Conservation (phyloP, 1,140 invertebrate genomes). For the Samia ricini region DNA sequence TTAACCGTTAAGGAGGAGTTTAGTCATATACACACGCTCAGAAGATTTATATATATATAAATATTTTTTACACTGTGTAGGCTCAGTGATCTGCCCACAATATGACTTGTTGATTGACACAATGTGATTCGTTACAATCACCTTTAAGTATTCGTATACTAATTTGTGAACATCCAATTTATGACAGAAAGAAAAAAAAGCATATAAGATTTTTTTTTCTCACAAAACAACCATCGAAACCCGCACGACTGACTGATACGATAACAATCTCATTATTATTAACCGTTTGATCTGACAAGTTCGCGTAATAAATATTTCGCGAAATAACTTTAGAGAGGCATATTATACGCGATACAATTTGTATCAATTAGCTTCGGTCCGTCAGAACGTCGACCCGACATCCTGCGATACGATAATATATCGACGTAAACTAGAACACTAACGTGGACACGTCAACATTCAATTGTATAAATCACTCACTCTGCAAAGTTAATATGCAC, state of each 20-base stretch:
- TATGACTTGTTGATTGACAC: too few relatives aligned
- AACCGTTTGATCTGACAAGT: background rate
- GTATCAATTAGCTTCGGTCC: slow-evolving; percentile 54
- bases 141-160: background rate
- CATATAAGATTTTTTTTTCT: background rate
- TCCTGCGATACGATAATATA: slow-evolving; percentile 50
- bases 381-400: slow-evolving; percentile 64
- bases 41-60: too few relatives aligned
- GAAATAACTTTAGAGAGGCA: background rate
- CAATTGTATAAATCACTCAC: background rate
- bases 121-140: too few relatives aligned
- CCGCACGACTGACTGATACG: background rate
- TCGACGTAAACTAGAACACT: slow-evolving; percentile 22
- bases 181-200: background rate
- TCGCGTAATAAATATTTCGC: slow-evolving; percentile 1
- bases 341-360: slow-evolving; percentile 40
- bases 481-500: background rate
- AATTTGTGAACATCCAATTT: background rate
- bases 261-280: background rate
- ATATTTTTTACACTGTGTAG: too few relatives aligned
- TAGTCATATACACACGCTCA: too few relatives aligned
- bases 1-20: too few relatives aligned
- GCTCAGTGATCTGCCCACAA: too few relatives aligned
- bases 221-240: background rate
- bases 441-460: slow-evolving; percentile 4